These are phyloP conservation scores for Oceanodroma tethys DNA, from an alignment of 2,113 vertebrate species.

Conservation along the genomic window DNA sequence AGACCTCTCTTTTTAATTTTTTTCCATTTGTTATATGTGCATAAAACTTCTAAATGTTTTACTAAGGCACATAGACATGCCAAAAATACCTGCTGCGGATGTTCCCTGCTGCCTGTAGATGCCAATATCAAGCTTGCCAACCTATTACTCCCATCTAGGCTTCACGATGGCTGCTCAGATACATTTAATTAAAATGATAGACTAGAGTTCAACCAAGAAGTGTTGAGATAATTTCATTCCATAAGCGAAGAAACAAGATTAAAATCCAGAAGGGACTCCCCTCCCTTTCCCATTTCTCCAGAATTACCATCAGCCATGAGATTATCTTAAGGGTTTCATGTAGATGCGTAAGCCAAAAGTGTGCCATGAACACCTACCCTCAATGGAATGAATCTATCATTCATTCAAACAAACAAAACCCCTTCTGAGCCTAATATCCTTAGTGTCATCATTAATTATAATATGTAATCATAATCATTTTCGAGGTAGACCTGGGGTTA, in stretches of 20 bases:
- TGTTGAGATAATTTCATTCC: neutral
- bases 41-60: neutral
- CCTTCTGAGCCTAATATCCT: constrained; percentile 51
- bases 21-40: fast-evolving
- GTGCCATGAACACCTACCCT: neutral
- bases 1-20: fast-evolving
- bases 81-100: neutral
- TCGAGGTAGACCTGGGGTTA: constrained; percentile 48
- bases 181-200: constrained; percentile 22
- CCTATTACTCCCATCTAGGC: neutral
- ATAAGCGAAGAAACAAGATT: neutral
- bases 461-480: constrained; percentile 31
- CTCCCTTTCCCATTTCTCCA: neutral
- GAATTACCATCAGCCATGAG: neutral
- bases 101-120: neutral
- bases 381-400: neutral
- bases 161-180: neutral
- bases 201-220: neutral
- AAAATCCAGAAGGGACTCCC: neutral
- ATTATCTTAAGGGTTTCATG: neutral
- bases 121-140: neutral
- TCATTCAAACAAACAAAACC: constrained; percentile 31
- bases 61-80: neutral
- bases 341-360: neutral
- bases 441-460: constrained; percentile 29